Base-by-base conservation (phyloP, 2,888 invertebrate genomes). In the Neuroscelio doddi region DNA sequence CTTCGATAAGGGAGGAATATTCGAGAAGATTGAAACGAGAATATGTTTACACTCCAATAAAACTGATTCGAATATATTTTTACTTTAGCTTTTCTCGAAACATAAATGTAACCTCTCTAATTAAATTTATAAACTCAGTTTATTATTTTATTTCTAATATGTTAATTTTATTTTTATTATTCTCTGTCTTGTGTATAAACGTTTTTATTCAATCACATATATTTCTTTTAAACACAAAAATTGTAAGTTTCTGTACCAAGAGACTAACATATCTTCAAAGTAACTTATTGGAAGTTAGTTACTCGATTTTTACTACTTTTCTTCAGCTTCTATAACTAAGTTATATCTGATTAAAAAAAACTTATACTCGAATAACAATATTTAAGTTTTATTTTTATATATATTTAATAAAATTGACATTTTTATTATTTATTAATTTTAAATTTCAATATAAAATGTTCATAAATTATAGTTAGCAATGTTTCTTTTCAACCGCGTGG, bases 261-360 rank as follows among this genome's bases (percentile, higher is more conserved):
- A 53, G 64, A 52, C 65, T 68, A 68, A 64, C 67, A 67, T 67
- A 67, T 64, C 50, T 27, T 36, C n/a, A 53, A 50, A 44, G 42
- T 66, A 51, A 66, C 58, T 64, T 59, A 64, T 50, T 47, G 10
- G 46, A 51, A 66, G 49, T 62, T 64, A 56, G 52, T 66, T 68
- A 62, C 57, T 47, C 56, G 14, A 32, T 45, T 57, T 32, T 42
- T 24, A 44, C 12, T 38, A n/a, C 10, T 24, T 36, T 49, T 49
- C 24, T 36, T 42, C 42, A 21, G 12, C 26, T 47, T 52, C 46
- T 46, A 46, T 47, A 51, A 63, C 46, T 38, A 44, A 63, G 41
- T 63, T 56, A 63, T 41, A 47, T 38, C 42, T 29, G 39, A 32
- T 30, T 21, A 9, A 46, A 47, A 41, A 56, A 51, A 50, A 58